Evolutionary conservation across 2,797 vertebrate genomes (phyloP), one percentile per base, ranked within the genome.

Genomic region (Allenopithecus nigroviridis): DNA sequence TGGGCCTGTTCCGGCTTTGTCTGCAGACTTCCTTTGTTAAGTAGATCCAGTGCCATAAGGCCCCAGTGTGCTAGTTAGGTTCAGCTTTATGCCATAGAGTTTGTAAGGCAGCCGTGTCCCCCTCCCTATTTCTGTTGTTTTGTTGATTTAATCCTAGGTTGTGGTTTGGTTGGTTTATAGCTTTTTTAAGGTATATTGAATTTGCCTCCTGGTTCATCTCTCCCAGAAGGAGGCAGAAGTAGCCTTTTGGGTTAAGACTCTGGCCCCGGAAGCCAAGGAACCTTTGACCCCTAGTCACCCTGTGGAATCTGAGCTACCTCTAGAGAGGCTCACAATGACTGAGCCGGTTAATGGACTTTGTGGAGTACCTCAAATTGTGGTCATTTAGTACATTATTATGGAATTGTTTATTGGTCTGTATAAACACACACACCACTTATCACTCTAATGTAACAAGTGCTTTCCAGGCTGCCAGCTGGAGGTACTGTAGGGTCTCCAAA

Each of bases 401-500:
- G 55, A 86, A 91, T 95, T 95, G 57, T 95, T 96, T 96, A 94
- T 78, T 59, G 95, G 80, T 76, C 80, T 95, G n/a, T 88, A 13
- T 92, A 92, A 87, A 92, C 76, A 88, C 79, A 83, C 70, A 78
- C 0, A 74, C 50, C 22, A 57, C 95, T 91, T 85, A 91, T 96
- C 95, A 81, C 81, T 92, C 36, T 94, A 94, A 94, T 33, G n/a
- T 84, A 94, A 53, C 94, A 97, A 95, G 91, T 94, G 64, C 85
- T 59, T 86, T 55, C 91, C 55, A 94, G 55, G 36, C 55, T 80
- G 50, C 57, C n/a, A 78, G 48, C 61, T 48, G 72, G 55, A 84
- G 61, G 26, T 70, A 41, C 22, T 33, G 41, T 59, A 43, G 22
- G 6, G 7, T 91, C 83, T 94, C 61, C n/a, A 83, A 39, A 83